Evolutionary conservation across 2,797 vertebrate genomes (phyloP).

Genomic region (Oceanodroma leucorhoa): DNA sequence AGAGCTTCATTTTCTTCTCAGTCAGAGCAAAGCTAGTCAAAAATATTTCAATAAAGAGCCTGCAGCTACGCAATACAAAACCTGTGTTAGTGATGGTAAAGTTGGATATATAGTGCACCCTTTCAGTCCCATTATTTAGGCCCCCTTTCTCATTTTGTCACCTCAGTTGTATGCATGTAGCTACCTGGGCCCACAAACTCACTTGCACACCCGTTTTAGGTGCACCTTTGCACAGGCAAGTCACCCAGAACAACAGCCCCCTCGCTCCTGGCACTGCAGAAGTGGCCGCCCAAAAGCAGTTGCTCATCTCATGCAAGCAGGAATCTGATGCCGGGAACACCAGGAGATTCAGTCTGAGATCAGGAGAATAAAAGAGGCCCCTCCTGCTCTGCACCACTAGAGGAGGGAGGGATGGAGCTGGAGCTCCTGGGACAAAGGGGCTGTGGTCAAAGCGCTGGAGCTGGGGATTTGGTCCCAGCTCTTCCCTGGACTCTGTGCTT

Average conservation of each 20-base stretch:
- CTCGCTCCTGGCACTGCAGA: not conserved
- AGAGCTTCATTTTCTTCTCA: not conserved
- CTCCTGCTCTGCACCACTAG: not conserved
- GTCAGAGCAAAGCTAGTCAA: not conserved
- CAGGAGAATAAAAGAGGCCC: not conserved
- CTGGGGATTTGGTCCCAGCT: not conserved
- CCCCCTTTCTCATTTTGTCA: not conserved
- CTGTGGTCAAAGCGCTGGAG: not conserved
- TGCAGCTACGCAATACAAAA: not conserved
- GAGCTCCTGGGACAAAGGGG: not conserved
- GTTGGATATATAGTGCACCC: rapidly evolving
- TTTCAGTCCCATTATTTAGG: not conserved
- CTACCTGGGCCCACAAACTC: not conserved
- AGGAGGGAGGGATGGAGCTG: not conserved
- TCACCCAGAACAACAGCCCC: not conserved
- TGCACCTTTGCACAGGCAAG: not conserved
- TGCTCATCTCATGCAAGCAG: not conserved
- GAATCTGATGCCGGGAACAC: not conserved
- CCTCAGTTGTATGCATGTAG: not conserved
- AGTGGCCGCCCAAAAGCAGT: not conserved
- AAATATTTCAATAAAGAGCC: not conserved
- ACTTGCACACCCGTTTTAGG: not conserved
- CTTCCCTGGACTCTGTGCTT: not conserved
- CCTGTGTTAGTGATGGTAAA: not conserved
- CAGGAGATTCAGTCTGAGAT: not conserved